phyloP scores from a whole-genome alignment of 2,113 vertebrate genomes.

The Lanius ludovicianus region DNA sequence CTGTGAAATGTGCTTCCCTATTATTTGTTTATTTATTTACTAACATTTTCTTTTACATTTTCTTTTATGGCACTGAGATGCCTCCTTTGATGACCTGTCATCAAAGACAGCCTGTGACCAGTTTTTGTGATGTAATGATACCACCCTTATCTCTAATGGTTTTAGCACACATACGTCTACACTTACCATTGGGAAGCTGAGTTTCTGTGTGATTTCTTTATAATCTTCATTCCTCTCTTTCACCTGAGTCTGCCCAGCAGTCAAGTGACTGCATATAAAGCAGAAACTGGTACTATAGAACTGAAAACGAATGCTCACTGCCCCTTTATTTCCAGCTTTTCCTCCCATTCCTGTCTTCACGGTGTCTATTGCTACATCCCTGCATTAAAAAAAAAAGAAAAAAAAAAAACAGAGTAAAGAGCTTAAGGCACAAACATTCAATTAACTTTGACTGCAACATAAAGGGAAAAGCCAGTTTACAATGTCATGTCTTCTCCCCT shows the following conservation, averaged over 20 bases:
- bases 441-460: neutral
- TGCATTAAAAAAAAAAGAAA: constrained; percentile 27
- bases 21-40: neutral
- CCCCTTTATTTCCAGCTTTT: constrained; percentile 82
- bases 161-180: neutral
- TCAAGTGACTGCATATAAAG: constrained; percentile 82
- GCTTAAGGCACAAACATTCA: neutral
- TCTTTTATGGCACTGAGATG: neutral
- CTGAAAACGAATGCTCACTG: constrained; percentile 81
- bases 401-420: neutral
- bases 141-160: neutral
- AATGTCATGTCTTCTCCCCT: neutral
- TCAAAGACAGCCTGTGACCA: neutral
- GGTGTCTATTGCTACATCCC: constrained; percentile 79
- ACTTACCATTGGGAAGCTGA: constrained; percentile 80
- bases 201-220: constrained; percentile 82
- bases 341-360: constrained; percentile 86
- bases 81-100: neutral
- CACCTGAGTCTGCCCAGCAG: constrained; percentile 82
- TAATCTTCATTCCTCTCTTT: constrained; percentile 84
- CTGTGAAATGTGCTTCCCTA: neutral
- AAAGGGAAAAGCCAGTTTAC: neutral
- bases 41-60: neutral
- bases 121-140: neutral
- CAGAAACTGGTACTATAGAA: constrained; percentile 81